Base-by-base conservation (phyloP, 2,113 vertebrate species). In the Alaudala cheleensis region DNA sequence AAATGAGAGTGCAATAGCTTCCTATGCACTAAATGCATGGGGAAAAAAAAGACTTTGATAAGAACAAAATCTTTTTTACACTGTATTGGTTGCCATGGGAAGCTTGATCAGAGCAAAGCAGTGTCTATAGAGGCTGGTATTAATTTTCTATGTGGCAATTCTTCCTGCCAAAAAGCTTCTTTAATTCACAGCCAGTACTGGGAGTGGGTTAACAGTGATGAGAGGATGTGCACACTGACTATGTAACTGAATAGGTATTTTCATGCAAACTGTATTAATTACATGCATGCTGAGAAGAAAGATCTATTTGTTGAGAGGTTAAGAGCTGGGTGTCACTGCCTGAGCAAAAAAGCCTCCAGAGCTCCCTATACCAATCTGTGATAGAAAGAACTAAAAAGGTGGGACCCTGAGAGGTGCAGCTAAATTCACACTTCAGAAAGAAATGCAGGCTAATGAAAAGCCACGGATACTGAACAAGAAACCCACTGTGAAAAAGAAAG, bases 71-170 rank as follows among this genome's bases (percentile, higher is more conserved):
- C 79, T 89, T 88, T 92, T 92, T 90, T 86, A 57, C 56, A 54
- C 39, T 73, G 77, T 78, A 65, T 8, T 87, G 81, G 93, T 94
- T 96, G 94, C 94, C 93, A 88, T 90, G 93, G 56, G 85, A 94
- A 90, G 90, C 92, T 94, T 64, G 76, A 94, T 91, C 71, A 60
- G 85, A 94, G 88, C 12, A 51, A 88, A 91, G 78, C 62, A 88
- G 72, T n/a, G 60, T 91, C 88, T 93, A 89, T 47, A 92, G 94
- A 93, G 92, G 58, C 80, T 85, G 77, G 66, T 72, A 80, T 84
- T 94, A 64, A 92, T 96, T 94, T 93, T 93, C 77, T 81, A 9
- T 81, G 72, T 69, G 58, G 86, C 57, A 93, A 88, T 67, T 80
- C 74, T 92, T 93, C 64, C 91, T 91, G 81, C 85, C 76, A 94